These are phyloP conservation scores for Lutra lutra DNA, from an alignment of 2,797 vertebrate genomes.

Conservation along the genomic window DNA sequence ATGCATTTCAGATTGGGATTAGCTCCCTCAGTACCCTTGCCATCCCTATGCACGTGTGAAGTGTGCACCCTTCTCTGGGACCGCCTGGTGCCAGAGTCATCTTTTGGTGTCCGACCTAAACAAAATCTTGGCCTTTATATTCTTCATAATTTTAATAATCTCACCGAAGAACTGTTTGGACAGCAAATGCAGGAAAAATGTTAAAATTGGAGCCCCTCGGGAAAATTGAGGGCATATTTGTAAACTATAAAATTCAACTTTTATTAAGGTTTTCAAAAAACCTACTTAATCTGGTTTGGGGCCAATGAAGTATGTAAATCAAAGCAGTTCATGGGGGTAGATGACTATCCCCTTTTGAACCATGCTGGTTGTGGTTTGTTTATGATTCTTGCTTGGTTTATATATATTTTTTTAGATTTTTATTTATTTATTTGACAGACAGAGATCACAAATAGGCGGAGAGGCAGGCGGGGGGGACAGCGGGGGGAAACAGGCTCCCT, in stretches of 20 bases:
- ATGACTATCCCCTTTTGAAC: not conserved
- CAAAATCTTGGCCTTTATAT: not conserved
- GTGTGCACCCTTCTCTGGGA: not conserved
- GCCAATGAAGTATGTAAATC: not conserved
- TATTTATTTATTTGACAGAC: too few relatives aligned
- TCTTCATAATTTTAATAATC: not conserved
- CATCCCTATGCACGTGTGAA: not conserved
- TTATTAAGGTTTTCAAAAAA: not conserved
- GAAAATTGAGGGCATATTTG: not conserved
- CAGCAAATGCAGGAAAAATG: not conserved
- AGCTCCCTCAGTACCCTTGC: not conserved
- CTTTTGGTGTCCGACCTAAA: not conserved
- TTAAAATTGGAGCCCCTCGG: not conserved
- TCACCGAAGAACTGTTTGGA: conserved; percentile 49
- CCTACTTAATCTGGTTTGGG: not conserved
- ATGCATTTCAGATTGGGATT: conserved; percentile 38
- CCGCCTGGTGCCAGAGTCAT: not conserved
- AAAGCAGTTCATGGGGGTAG: not conserved
- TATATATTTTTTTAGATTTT: not conserved
- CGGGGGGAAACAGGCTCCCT: too few relatives aligned
- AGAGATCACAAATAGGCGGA: too few relatives aligned
- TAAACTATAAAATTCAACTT: not conserved
- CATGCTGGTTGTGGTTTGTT: not conserved
- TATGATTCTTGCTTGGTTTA: not conserved
- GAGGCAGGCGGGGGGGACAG: too few relatives aligned